Percentiles rank a stretch among this genome's conserved stretches.
These are phyloP conservation scores for Siniperca knerii DNA, from an alignment of 2,113 vertebrate species.

Conservation along the genomic window DNA sequence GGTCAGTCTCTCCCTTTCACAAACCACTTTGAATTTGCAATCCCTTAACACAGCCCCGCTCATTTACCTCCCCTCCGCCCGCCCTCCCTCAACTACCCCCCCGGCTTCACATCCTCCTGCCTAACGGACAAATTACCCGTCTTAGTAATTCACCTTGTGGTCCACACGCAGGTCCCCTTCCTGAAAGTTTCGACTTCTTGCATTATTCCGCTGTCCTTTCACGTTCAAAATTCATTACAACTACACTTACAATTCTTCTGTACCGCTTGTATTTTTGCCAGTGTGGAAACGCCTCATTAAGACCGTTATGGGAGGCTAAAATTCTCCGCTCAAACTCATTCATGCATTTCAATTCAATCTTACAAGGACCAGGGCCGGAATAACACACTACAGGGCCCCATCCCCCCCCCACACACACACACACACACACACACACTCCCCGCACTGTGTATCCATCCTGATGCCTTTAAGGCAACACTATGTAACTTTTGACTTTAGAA, in stretches of 20 bases:
- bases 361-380: not conserved
- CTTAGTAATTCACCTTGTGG: not conserved
- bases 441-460: no score
- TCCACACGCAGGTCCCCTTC: not conserved
- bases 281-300: not conserved
- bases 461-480: no score
- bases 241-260: not conserved
- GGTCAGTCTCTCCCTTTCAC: constrained; percentile 73
- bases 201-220: not conserved
- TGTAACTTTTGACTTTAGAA: no score
- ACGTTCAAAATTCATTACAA: no score
- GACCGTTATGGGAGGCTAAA: not conserved
- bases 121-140: not conserved
- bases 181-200: not conserved
- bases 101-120: not conserved
- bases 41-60: constrained; percentile 68
- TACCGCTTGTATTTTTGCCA: not conserved
- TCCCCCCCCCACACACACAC: no score
- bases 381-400: not conserved
- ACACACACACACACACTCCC: no score
- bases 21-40: constrained; percentile 78
- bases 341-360: not conserved
- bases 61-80: constrained; percentile 60
- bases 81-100: constrained; percentile 4
- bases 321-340: not conserved